A percentile compares a stretch with the other conserved stretches of the same genome.
phyloP scores from a whole-genome alignment of 2,797 vertebrate species.

The Melanotaenia nigrans region DNA sequence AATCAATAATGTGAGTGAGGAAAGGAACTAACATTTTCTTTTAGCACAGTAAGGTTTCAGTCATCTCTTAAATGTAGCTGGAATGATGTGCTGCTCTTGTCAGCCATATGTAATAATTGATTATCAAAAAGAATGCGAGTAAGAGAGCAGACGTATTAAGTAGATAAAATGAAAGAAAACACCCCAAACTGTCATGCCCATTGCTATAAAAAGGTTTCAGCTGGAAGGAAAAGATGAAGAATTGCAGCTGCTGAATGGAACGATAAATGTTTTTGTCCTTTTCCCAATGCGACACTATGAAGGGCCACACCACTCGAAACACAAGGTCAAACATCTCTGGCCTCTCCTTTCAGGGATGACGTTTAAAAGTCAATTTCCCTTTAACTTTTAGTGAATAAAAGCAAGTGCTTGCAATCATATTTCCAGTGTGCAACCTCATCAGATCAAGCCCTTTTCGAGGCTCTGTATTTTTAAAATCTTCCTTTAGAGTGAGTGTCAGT shows the following conservation, averaged over 20 bases:
- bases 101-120: no score
- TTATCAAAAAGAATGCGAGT: no score
- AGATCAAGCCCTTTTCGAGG: background rate
- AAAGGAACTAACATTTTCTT: constrained; percentile 16
- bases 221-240: constrained; percentile 4
- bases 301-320: no score
- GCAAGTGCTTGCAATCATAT: background rate
- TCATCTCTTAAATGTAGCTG: no score
- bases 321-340: no score
- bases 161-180: no score
- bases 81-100: no score
- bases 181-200: no score
- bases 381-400: constrained; percentile 3
- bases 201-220: background rate
- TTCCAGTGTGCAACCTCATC: background rate
- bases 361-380: constrained; percentile 13
- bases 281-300: constrained; percentile 2
- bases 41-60: no score
- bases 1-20: constrained; percentile 11
- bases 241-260: constrained; percentile 1
- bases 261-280: constrained; percentile 1
- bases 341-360: constrained; percentile 1
- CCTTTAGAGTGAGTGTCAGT: background rate
- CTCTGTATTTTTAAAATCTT: no score
- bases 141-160: no score